Evolutionary conservation across 2,797 vertebrate species (phyloP).

Genomic region (Amphiprion clarkii): DNA sequence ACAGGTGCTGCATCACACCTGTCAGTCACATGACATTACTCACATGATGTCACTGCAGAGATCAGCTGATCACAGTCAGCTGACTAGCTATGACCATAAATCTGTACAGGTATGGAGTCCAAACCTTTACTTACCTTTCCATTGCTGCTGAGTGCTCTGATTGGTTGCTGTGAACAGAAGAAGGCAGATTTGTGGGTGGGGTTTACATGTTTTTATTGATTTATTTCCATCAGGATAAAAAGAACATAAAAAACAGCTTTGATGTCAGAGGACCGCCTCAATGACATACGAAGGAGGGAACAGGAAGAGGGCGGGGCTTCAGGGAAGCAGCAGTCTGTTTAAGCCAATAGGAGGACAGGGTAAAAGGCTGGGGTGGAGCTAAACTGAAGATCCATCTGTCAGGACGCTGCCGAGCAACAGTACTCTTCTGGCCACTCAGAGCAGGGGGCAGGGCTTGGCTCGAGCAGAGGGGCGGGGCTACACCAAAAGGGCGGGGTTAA

Average conservation of each 20-base stretch:
- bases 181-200: slow-evolving; percentile 1
- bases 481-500: slow-evolving; percentile 79
- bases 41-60: too few relatives aligned
- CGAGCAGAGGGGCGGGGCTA: slow-evolving; percentile 33
- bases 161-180: slow-evolving; percentile 19
- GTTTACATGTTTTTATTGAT: slow-evolving; percentile 75
- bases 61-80: too few relatives aligned
- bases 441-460: slow-evolving; percentile 15
- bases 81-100: too few relatives aligned
- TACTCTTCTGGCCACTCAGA: slow-evolving; percentile 35
- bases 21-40: too few relatives aligned
- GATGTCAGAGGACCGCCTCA: slow-evolving; percentile 54
- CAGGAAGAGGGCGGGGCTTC: slow-evolving; percentile 28
- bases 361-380: slow-evolving; percentile 15
- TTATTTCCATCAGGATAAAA: slow-evolving; percentile 74
- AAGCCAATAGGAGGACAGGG: slow-evolving; percentile 55
- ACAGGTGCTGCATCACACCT: too few relatives aligned
- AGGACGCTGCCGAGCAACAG: slow-evolving; percentile 56
- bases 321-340: slow-evolving; percentile 70
- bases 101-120: too few relatives aligned
- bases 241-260: slow-evolving; percentile 74
- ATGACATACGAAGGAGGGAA: slow-evolving; percentile 27
- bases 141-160: background rate
- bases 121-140: too few relatives aligned
- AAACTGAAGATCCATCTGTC: slow-evolving; percentile 42